Evolutionary conservation across 2,797 vertebrate species (phyloP).

Genomic region (Anguilla megastoma): DNA sequence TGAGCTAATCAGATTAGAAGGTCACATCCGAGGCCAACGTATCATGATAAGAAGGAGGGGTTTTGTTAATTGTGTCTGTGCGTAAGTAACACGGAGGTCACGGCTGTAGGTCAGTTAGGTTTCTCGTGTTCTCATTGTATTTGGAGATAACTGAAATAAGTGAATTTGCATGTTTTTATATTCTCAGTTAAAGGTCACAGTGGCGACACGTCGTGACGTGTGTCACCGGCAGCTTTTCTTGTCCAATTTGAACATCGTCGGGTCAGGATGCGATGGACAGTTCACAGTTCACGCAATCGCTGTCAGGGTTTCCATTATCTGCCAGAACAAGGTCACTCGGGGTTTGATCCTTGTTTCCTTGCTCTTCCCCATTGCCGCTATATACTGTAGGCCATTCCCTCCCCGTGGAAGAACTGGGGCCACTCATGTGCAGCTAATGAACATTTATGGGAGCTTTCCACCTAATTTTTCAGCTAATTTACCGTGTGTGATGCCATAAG

Average conservation of each 20-base stretch:
- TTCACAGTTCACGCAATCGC: not conserved
- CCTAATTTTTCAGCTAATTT: conserved; percentile 55
- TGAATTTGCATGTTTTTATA: not conserved
- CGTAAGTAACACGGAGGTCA: not conserved
- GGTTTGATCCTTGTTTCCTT: not conserved
- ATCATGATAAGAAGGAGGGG: not conserved
- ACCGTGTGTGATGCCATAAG: conserved; percentile 35
- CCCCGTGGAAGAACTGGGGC: not conserved
- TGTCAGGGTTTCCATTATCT: not conserved
- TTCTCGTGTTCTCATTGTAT: not conserved
- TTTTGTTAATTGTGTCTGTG: conserved; percentile 5
- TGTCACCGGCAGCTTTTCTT: not conserved
- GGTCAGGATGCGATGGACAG: not conserved
- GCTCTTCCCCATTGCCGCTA: not conserved
- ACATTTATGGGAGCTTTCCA: conserved; percentile 43
- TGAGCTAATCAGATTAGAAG: conserved; percentile 16
- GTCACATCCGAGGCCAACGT: not conserved
- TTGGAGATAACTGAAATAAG: not conserved
- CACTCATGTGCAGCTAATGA: conserved; percentile 43
- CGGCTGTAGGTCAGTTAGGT: not conserved
- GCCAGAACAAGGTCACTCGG: not conserved
- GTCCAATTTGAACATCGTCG: not conserved
- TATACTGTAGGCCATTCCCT: too few relatives aligned
- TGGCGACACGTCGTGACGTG: not conserved
- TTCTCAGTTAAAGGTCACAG: not conserved